phyloP scores from a whole-genome alignment of 2,113 vertebrate species.

The Cyanoderma ruficeps region DNA sequence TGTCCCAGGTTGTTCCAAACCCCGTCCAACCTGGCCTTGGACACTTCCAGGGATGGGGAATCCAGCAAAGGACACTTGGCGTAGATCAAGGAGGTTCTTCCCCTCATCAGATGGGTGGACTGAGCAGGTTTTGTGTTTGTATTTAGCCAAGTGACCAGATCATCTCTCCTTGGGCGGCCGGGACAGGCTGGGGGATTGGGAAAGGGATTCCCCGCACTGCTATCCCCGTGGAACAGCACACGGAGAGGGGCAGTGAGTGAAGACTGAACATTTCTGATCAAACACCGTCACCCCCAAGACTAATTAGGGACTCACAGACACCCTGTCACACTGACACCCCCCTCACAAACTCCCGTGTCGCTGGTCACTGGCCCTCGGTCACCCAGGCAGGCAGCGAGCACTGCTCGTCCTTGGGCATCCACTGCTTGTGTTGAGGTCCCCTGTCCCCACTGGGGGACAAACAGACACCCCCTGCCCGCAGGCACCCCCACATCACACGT shows the following conservation, averaged over 20 bases:
- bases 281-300: not conserved
- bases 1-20: not conserved
- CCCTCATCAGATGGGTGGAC: accelerated
- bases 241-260: accelerated
- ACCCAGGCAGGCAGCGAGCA: no score
- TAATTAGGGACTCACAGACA: not conserved
- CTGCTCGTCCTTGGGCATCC: not conserved
- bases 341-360: not conserved
- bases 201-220: not conserved
- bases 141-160: accelerated
- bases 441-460: accelerated
- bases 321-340: not conserved
- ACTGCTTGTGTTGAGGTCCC: not conserved
- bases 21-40: accelerated
- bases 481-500: accelerated
- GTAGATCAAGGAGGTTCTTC: not conserved
- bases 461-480: not conserved
- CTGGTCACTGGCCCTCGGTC: not conserved
- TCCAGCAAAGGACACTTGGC: accelerated
- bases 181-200: not conserved
- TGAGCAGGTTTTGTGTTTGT: not conserved
- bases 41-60: not conserved
- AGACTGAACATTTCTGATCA: accelerated
- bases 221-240: accelerated
- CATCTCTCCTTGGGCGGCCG: accelerated